Evolutionary conservation across 2,113 vertebrate genomes (phyloP).

Genomic region (Varanus salvator): DNA sequence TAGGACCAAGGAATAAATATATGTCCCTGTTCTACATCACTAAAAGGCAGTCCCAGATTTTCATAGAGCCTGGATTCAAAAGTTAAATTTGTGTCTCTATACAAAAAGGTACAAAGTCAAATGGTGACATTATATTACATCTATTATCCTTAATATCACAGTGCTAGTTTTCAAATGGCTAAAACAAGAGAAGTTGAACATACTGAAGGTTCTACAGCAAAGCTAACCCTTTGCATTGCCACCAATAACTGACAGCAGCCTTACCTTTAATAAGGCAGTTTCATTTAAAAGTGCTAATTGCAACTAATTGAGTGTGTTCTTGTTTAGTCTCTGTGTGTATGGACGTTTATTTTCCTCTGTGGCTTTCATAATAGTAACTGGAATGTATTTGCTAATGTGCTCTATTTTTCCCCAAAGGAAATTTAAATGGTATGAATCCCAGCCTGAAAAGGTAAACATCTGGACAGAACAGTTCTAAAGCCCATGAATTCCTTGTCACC

Average conservation of each 20-base stretch:
- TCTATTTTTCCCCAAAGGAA: constrained; percentile 55
- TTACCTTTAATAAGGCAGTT: constrained; percentile 59
- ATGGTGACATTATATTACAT: constrained; percentile 76
- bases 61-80: constrained; percentile 28
- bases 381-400: constrained; percentile 23
- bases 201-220: constrained; percentile 67
- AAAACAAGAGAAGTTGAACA: constrained; percentile 65
- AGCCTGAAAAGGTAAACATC: constrained; percentile 70
- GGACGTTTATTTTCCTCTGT: constrained; percentile 34
- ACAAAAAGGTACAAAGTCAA: constrained; percentile 77
- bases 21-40: constrained; percentile 33
- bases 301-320: constrained; percentile 46
- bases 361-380: constrained; percentile 17
- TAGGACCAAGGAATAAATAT: constrained; percentile 55
- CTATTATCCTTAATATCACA: constrained; percentile 76
- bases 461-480: constrained; percentile 76
- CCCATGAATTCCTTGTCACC: constrained; percentile 64
- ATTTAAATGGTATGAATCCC: constrained; percentile 66
- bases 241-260: constrained; percentile 56
- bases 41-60: constrained; percentile 24
- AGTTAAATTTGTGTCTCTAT: constrained; percentile 61
- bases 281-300: constrained; percentile 59
- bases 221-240: constrained; percentile 51
- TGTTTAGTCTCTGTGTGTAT: not conserved
- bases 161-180: constrained; percentile 78